A percentile compares a stretch with the other conserved stretches of the same genome.
phyloP scores from a whole-genome alignment of 2,113 vertebrate genomes.

The Aspidoscelis tigris region DNA sequence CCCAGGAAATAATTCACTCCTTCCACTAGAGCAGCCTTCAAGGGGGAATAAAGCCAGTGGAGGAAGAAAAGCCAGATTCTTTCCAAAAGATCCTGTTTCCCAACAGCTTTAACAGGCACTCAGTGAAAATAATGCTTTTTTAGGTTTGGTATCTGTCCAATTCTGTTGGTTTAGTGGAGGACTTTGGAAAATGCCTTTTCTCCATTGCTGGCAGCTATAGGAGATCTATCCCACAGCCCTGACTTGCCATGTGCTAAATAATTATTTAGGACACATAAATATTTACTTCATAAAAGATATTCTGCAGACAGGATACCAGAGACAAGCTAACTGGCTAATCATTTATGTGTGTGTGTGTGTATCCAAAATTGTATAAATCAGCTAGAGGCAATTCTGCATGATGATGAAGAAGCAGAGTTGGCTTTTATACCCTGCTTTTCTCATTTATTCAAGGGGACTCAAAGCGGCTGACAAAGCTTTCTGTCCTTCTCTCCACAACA shows the following conservation, averaged over 20 bases:
- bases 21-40: constrained; percentile 64
- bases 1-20: constrained; percentile 66
- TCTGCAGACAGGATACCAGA: constrained; percentile 59
- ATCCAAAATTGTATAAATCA: constrained; percentile 50
- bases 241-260: constrained; percentile 53
- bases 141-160: constrained; percentile 57
- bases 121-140: constrained; percentile 57
- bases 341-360: background rate
- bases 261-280: constrained; percentile 55
- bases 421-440: too few relatives aligned
- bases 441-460: too few relatives aligned
- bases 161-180: constrained; percentile 54
- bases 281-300: constrained; percentile 55
- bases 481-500: too few relatives aligned
- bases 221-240: constrained; percentile 57
- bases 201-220: constrained; percentile 51
- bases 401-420: too few relatives aligned
- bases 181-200: constrained; percentile 61
- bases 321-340: constrained; percentile 49
- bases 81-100: constrained; percentile 65
- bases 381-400: background rate
- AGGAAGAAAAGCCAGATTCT: constrained; percentile 26
- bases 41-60: constrained; percentile 56
- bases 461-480: too few relatives aligned
- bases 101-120: constrained; percentile 48